phyloP scores from a whole-genome alignment of 2,113 vertebrate genomes.

The Hippopotamus amphibius region DNA sequence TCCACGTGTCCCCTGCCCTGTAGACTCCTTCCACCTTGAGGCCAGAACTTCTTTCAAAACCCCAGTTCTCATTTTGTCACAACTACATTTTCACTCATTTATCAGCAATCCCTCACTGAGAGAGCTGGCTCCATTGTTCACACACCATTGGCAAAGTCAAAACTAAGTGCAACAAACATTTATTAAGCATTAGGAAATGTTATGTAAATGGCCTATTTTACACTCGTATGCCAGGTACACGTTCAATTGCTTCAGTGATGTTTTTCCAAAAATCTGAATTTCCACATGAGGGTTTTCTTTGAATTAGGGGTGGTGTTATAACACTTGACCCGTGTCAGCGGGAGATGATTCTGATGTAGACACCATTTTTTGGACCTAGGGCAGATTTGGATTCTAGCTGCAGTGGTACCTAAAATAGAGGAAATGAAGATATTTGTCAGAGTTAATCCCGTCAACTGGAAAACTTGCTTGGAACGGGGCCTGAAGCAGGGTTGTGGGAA shows the following conservation, averaged over 20 bases:
- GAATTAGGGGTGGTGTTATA: neutral
- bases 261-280: neutral
- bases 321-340: slow-evolving; percentile 71
- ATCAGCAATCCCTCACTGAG: neutral
- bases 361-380: slow-evolving; percentile 93
- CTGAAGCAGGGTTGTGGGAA: neutral
- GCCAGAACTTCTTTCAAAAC: neutral
- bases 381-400: slow-evolving; percentile 92
- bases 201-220: neutral
- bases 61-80: neutral
- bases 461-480: neutral
- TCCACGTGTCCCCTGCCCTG: neutral
- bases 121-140: neutral
- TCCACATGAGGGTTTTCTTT: neutral
- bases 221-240: neutral
- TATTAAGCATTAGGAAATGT: slow-evolving; percentile 51
- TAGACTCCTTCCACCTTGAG: neutral
- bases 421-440: slow-evolving; percentile 43
- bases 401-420: slow-evolving; percentile 91
- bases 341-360: slow-evolving; percentile 90
- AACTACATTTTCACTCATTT: neutral
- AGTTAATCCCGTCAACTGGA: neutral
- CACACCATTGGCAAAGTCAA: neutral
- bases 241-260: neutral
- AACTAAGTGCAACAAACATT: neutral